Evolutionary conservation across 2,113 vertebrate genomes (phyloP).

Genomic region (Ancistrus triradiatus): DNA sequence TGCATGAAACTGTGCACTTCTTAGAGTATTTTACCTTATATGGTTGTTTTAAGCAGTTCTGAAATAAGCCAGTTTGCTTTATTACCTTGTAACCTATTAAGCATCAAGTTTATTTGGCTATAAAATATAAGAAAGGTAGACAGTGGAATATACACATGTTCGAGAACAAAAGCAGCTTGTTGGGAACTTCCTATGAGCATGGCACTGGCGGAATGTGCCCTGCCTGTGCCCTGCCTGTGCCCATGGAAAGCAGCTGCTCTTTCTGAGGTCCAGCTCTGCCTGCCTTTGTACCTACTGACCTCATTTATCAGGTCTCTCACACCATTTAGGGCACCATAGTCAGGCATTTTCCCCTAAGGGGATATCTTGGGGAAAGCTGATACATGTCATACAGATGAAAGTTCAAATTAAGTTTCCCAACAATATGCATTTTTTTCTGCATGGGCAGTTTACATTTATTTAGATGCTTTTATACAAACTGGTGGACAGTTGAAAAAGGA

Average conservation of each 20-base stretch:
- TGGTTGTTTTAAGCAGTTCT: constrained; percentile 1
- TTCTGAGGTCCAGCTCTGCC: constrained; percentile 17
- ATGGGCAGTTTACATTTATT: no score
- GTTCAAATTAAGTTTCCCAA: no score
- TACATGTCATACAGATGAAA: no score
- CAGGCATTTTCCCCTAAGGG: no score
- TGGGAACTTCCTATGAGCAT: constrained; percentile 1
- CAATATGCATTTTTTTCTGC: no score
- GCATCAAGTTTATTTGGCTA: no score
- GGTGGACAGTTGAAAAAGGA: no score
- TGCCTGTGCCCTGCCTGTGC: constrained; percentile 41
- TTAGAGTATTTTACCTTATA: neutral
- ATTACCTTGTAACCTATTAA: no score
- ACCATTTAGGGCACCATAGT: constrained; percentile 6
- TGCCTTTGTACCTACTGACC: constrained; percentile 13
- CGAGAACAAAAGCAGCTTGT: constrained; percentile 14
- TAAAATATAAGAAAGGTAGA: no score
- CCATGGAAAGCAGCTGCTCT: constrained; percentile 53
- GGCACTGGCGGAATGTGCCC: constrained; percentile 45
- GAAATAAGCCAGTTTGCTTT: no score
- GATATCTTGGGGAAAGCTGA: no score
- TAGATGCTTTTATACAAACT: no score
- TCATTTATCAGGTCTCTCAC: neutral
- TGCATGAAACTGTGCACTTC: neutral
- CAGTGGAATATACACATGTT: neutral